Evolutionary conservation across 1,140 invertebrate species (phyloP), one percentile per base, ranked within the genome.

Genomic region (Caerostris extrusa): DNA sequence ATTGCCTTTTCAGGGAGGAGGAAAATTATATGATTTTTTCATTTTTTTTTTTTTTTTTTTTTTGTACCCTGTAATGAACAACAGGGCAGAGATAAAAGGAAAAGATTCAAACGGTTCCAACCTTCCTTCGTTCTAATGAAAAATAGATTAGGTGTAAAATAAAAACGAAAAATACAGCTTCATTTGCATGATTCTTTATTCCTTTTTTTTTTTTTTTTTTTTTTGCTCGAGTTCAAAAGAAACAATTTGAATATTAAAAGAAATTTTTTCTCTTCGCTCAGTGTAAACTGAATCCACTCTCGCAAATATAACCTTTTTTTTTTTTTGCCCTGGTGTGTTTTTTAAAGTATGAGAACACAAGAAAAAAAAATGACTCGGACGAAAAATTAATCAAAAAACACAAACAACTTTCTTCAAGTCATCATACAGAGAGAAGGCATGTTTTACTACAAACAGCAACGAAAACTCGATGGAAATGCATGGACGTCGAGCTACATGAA

Each of bases 131-230:
- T 50, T 77, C 71, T 50, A 5, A 3, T 77, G 71, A 77, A 77
- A 77, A 77, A 77, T 77, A 77, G 71, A 77, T 77, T 77, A 77
- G 34, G 34, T 77, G 50, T 53, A 77, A 77, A 34, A 34, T 34
- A 34, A 34, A n/a, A 34, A 34, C 34, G 34, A 34, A 77, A 69
- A 77, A 77, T 53, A 12, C 71, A 5, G 50, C 71, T 77, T 77
- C 71, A 77, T 77, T 77, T 77, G 34, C 71, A 77, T 77, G 10
- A 77, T 50, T 77, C 34, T 77, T 50, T 77, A 7, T 77, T 53
- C 10, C 14, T 3, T 2, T 2, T 34, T 34, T 34, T 34, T 34
- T n/a, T n/a, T n/a, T 50, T 77, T 53, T 53, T 77, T 1, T 12
- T 77, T 3, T 53, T 12, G 50, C 50, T 53, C 34, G 5, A 8